A percentile compares a stretch with the other conserved stretches of the same genome.
Conservation (phyloP, 2,113 vertebrate genomes). For the Chlamydotis undulata region DNA sequence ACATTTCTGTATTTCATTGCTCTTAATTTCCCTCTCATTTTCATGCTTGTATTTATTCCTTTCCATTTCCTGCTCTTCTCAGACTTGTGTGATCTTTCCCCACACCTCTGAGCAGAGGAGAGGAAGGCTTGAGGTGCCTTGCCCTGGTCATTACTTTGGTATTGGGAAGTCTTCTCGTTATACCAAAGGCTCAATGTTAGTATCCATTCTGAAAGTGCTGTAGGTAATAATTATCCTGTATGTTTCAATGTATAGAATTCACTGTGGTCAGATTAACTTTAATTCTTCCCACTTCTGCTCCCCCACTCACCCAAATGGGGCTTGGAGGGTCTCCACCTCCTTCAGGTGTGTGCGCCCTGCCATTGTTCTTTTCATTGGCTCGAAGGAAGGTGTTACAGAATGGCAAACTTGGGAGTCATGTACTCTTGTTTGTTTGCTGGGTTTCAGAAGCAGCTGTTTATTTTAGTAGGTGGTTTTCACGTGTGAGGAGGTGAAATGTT, state of each 20-base stretch:
- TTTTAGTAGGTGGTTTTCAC: conserved; percentile 79
- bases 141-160: not conserved
- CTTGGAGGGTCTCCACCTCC: not conserved
- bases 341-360: conserved; percentile 8
- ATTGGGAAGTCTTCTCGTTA: not conserved
- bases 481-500: conserved; percentile 76
- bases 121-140: not conserved
- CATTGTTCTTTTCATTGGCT: conserved; percentile 37
- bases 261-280: not conserved
- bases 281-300: not conserved
- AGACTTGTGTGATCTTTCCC: not conserved
- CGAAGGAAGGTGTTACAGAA: conserved; percentile 53
- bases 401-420: conserved; percentile 52
- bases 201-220: not conserved
- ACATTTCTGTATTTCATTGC: not conserved
- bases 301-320: not conserved
- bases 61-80: not conserved
- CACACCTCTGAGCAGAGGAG: not conserved
- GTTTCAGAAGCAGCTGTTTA: conserved; percentile 78
- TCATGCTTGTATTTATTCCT: not conserved
- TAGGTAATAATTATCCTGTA: not conserved
- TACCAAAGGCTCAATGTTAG: not conserved
- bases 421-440: conserved; percentile 75
- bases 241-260: not conserved
- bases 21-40: not conserved